Conservation (phyloP, 2,113 vertebrate genomes). For the Synodontis membranacea region DNA sequence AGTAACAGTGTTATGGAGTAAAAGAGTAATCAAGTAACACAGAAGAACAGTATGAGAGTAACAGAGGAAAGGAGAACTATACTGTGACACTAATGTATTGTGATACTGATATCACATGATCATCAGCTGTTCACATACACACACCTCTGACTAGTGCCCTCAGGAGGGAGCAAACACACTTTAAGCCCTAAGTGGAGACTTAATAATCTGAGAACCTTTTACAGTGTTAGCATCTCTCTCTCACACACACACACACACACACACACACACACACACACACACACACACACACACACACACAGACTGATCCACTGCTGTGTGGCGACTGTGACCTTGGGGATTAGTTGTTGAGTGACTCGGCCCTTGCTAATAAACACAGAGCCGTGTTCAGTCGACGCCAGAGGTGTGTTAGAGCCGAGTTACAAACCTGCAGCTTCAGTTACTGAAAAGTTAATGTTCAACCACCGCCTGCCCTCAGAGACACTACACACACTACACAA, state of each 20-base stretch:
- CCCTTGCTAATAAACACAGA: constrained; percentile 49
- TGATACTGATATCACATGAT: background rate
- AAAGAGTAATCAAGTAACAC: background rate
- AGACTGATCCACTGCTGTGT: background rate
- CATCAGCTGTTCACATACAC: background rate
- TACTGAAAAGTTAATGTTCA: background rate
- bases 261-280: background rate
- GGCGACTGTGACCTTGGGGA: constrained; percentile 53
- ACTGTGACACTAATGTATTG: background rate
- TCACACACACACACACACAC: background rate
- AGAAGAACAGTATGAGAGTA: background rate
- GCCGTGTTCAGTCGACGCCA: constrained; percentile 52
- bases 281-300: background rate
- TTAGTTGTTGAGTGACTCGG: constrained; percentile 24
- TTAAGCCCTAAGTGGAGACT: background rate
- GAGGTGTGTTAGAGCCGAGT: constrained; percentile 1
- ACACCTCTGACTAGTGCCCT: background rate
- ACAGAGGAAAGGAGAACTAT: background rate
- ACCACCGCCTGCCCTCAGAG: background rate
- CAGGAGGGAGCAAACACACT: background rate
- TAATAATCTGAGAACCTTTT: background rate
- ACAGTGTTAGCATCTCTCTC: background rate
- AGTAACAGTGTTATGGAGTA: background rate
- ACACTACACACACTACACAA: background rate
- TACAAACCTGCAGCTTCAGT: background rate